Percentiles rank a stretch among this genome's conserved stretches.
phyloP scores from a whole-genome alignment of 2,113 vertebrate genomes.

The Oncorhynchus keta region DNA sequence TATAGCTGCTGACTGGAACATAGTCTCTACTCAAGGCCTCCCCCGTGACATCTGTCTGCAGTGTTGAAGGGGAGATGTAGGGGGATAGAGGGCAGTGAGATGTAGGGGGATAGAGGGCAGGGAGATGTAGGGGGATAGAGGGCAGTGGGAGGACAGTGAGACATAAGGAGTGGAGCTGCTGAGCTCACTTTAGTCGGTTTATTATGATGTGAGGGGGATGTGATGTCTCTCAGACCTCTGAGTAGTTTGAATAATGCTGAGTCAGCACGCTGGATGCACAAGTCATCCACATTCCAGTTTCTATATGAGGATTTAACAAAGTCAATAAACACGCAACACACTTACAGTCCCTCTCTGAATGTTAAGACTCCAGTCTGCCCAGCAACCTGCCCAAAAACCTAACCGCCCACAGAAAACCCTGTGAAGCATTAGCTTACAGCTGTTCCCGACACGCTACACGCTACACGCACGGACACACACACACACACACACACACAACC shows the following conservation, averaged over 20 bases:
- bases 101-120: no score
- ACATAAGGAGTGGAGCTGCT: not conserved
- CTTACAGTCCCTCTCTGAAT: not conserved
- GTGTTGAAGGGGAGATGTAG: not conserved
- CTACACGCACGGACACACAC: not conserved
- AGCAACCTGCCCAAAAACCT: not conserved
- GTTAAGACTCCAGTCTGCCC: not conserved
- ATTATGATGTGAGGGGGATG: not conserved
- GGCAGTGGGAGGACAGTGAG: not conserved
- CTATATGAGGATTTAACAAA: no score
- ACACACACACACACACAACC: not conserved
- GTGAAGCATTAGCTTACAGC: not conserved
- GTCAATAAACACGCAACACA: no score
- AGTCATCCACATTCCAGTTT: not conserved
- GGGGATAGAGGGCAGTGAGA: no score
- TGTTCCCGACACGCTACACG: not conserved
- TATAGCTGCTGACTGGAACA: no score
- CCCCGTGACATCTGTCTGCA: not conserved
- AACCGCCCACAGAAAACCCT: not conserved
- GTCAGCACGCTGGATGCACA: not conserved
- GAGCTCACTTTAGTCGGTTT: not conserved
- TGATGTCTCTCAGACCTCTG: not conserved
- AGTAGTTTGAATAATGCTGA: not conserved
- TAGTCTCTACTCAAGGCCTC: no score
- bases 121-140: not conserved